phyloP scores from a whole-genome alignment of 1,140 invertebrate genomes.

The Drepana arcuata region DNA sequence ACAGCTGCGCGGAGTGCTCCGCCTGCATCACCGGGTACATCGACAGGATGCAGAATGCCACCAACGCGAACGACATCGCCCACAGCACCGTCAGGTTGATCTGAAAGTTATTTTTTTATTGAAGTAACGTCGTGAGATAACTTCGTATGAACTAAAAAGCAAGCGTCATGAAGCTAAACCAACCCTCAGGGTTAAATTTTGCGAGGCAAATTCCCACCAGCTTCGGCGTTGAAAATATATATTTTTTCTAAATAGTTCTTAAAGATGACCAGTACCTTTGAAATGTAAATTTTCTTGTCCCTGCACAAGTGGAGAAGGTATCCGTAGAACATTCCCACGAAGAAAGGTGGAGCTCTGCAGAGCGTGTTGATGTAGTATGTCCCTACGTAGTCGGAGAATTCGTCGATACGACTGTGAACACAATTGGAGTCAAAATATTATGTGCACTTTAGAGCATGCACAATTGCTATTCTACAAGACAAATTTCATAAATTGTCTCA shows the following conservation, averaged over 20 bases:
- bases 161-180: too few species aligned
- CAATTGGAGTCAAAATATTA: too few species aligned
- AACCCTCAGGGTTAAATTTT: too few species aligned
- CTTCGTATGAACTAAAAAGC: too few species aligned
- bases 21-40: conserved; percentile 23
- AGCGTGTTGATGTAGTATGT: conserved; percentile 31
- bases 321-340: conserved; percentile 73
- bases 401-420: conserved; percentile 9
- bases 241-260: not conserved
- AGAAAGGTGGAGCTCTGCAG: conserved; percentile 60
- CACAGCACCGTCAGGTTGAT: conserved; percentile 15
- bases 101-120: conserved; percentile 22
- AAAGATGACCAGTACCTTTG: conserved; percentile 4
- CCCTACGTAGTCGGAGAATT: conserved; percentile 17
- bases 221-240: not conserved
- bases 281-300: conserved; percentile 7
- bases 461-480: too few species aligned
- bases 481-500: too few species aligned
- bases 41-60: conserved; percentile 23
- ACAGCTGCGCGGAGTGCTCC: conserved; percentile 9
- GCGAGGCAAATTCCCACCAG: too few species aligned
- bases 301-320: conserved; percentile 38
- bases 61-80: conserved; percentile 14
- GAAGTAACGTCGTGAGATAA: too few species aligned
- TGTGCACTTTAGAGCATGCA: too few species aligned